These are phyloP conservation scores for Acanthochromis polyacanthus DNA, from an alignment of 2,113 vertebrate species.

Conservation along the genomic window DNA sequence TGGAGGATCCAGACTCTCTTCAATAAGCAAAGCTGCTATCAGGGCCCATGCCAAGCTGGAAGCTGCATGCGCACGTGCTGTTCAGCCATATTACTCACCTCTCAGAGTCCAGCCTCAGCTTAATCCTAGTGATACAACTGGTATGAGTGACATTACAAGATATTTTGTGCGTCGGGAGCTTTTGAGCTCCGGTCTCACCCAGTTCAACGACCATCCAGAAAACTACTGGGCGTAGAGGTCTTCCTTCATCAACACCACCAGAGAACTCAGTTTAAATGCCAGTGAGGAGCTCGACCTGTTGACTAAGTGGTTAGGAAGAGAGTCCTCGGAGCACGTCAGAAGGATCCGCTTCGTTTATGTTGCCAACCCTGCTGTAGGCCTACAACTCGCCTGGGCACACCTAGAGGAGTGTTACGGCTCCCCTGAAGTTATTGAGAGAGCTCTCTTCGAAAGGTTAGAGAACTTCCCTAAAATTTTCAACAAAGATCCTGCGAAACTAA, in stretches of 20 bases:
- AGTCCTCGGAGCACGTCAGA: background rate
- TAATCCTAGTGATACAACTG: background rate
- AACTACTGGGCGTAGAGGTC: background rate
- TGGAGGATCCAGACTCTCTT: too few species aligned
- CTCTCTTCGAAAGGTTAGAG: background rate
- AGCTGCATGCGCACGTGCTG: too few species aligned
- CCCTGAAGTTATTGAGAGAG: background rate
- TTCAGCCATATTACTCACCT: too few species aligned
- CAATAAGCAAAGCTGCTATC: too few species aligned
- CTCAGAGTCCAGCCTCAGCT: too few species aligned
- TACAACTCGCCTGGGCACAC: background rate
- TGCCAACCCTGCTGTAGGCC: background rate
- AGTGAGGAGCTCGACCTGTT: conserved; percentile 1
- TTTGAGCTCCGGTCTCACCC: background rate
- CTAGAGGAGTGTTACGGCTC: background rate
- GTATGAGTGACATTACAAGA: background rate
- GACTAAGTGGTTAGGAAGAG: background rate
- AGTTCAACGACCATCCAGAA: background rate
- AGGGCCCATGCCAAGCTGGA: too few species aligned
- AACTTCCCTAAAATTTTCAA: background rate
- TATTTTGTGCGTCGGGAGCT: background rate
- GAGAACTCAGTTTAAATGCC: background rate
- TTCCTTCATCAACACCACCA: background rate
- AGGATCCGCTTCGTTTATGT: background rate
- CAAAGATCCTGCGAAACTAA: background rate